A percentile compares a stretch with the other conserved stretches of the same genome.
Conservation (phyloP, 2,888 invertebrate genomes). For the Choreutis nemorana region DNA sequence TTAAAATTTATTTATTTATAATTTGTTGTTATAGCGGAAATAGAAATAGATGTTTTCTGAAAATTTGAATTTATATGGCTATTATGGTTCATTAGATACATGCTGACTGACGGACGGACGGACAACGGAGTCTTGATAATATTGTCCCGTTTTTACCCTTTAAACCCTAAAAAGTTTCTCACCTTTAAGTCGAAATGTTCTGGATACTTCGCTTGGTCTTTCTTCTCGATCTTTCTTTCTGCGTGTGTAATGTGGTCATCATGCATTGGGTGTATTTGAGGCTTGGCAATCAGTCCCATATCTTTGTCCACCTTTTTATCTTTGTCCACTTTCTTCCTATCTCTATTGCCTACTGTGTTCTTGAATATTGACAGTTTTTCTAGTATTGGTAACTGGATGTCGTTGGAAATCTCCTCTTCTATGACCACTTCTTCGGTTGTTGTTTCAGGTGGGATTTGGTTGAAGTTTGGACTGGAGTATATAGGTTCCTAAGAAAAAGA, state of each 20-base stretch:
- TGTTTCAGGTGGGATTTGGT: conserved; percentile 8
- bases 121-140: too few relatives aligned
- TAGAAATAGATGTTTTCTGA: too few relatives aligned
- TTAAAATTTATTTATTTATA: too few relatives aligned
- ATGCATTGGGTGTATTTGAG: conserved; percentile 44
- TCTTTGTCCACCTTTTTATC: conserved; percentile 17
- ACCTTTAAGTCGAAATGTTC: too few relatives aligned
- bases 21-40: too few relatives aligned
- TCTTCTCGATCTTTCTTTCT: conserved; percentile 47
- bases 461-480: conserved; percentile 22
- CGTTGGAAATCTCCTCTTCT: conserved; percentile 20
- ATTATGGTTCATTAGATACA: too few relatives aligned
- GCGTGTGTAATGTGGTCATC: conserved; percentile 31
- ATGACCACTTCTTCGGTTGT: conserved; percentile 12
- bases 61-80: too few relatives aligned
- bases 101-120: too few relatives aligned
- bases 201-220: conserved; percentile 34
- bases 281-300: conserved; percentile 27
- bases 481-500: conserved; percentile 34
- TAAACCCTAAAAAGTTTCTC: too few relatives aligned
- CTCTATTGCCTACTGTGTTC: conserved; percentile 31
- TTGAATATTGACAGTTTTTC: conserved; percentile 47
- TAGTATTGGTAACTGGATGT: conserved; percentile 28
- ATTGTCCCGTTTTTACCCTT: too few relatives aligned
- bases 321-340: conserved; percentile 16